Evolutionary conservation across 1,140 invertebrate species (phyloP).

Genomic region (Dryas iulia): DNA sequence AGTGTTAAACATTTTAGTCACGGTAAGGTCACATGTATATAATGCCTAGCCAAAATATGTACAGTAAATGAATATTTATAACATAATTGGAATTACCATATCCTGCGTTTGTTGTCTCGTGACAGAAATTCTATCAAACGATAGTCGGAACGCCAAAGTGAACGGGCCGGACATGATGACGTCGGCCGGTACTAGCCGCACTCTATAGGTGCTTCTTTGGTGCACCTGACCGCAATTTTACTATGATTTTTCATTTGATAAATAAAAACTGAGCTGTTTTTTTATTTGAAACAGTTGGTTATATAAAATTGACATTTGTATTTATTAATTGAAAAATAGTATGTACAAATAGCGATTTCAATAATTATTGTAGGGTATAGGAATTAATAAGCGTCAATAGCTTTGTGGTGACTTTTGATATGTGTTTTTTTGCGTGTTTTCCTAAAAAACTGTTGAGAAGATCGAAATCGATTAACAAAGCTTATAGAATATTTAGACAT

Average conservation of each 20-base stretch:
- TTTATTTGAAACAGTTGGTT: too few relatives aligned
- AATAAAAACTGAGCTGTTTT: background rate
- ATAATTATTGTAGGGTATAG: too few relatives aligned
- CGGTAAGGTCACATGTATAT: background rate
- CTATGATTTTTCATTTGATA: too few relatives aligned
- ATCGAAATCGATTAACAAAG: too few relatives aligned
- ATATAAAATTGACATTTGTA: too few relatives aligned
- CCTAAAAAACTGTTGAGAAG: too few relatives aligned
- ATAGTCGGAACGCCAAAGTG: conserved; percentile 39
- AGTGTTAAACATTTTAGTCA: background rate
- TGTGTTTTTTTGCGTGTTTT: too few relatives aligned
- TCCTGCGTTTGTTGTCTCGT: conserved; percentile 19
- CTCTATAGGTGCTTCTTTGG: background rate
- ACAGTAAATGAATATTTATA: background rate
- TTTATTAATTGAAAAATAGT: too few relatives aligned
- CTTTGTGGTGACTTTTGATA: too few relatives aligned
- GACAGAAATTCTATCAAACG: conserved; percentile 33
- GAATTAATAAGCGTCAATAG: too few relatives aligned
- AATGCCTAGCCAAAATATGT: background rate
- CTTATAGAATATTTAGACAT: too few relatives aligned
- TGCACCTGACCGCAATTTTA: background rate
- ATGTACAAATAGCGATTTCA: too few relatives aligned
- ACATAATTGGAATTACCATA: conserved; percentile 4
- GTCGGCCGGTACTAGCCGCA: conserved; percentile 2
- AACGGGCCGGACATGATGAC: conserved; percentile 51